phyloP scores from a whole-genome alignment of 2,113 vertebrate species.

The Thomomys bottae region DNA sequence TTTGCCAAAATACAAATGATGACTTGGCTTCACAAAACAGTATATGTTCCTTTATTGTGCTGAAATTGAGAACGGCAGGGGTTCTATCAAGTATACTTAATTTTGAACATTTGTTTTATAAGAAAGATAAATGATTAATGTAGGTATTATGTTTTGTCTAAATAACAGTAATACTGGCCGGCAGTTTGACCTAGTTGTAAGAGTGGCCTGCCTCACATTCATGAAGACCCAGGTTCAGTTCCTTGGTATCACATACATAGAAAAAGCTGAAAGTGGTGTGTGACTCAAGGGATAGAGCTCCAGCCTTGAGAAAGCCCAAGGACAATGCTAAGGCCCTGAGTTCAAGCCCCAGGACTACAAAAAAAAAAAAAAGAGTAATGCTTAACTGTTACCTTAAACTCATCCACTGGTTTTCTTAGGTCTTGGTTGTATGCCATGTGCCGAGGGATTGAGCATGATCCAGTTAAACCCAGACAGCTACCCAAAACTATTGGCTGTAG shows the following conservation, averaged over 20 bases:
- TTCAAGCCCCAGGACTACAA: no score
- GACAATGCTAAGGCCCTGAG: no score
- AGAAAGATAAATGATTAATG: background rate
- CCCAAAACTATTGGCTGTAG: slow-evolving; percentile 97
- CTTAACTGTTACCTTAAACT: slow-evolving; percentile 34
- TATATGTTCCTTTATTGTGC: background rate
- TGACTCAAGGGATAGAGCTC: no score
- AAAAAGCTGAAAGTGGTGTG: no score
- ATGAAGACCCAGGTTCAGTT: no score
- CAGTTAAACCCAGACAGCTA: slow-evolving; percentile 94
- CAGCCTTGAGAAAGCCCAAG: no score
- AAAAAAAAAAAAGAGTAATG: no score
- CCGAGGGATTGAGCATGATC: slow-evolving; percentile 95
- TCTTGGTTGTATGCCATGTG: slow-evolving; percentile 95
- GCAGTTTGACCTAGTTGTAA: no score
- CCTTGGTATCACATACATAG: no score
- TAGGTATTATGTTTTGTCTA: slow-evolving; percentile 14
- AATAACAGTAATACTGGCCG: slow-evolving; percentile 48
- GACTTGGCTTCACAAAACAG: slow-evolving; percentile 33
- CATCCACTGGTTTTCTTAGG: slow-evolving; percentile 82
- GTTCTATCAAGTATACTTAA: slow-evolving; percentile 44
- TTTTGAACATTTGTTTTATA: slow-evolving; percentile 34
- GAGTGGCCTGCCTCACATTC: no score
- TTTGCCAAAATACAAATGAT: slow-evolving; percentile 44
- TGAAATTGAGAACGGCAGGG: background rate